Evolutionary conservation across 1,140 invertebrate genomes (phyloP).

Genomic region (Papilio helenus): DNA sequence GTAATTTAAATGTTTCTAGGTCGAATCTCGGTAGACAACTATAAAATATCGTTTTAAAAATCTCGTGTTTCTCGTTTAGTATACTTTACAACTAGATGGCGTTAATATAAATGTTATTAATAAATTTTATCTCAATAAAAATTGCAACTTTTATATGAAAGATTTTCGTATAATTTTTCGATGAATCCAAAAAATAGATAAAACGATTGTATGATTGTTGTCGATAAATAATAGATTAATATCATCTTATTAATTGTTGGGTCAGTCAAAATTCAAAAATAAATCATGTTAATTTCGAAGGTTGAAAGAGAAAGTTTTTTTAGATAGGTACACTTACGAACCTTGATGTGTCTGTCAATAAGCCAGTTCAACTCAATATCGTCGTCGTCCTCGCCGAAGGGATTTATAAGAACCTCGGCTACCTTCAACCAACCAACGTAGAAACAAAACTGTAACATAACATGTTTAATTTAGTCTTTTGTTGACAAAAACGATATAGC

Average conservation of each 20-base stretch:
- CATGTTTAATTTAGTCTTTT: background rate
- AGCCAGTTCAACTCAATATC: constrained; percentile 96
- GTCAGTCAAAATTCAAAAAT: background rate
- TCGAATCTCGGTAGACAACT: no score
- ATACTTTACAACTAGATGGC: background rate
- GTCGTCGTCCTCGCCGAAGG: constrained; percentile 97
- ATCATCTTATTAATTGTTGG: background rate
- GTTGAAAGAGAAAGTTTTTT: constrained; percentile 34
- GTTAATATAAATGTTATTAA: background rate
- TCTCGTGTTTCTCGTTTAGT: no score
- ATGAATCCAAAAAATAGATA: no score
- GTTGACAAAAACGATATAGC: background rate
- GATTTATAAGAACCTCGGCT: constrained; percentile 95
- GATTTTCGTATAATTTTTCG: no score
- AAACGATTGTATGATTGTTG: no score
- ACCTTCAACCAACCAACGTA: constrained; percentile 99
- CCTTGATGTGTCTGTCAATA: constrained; percentile 94
- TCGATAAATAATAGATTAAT: background rate
- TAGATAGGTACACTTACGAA: constrained; percentile 66
- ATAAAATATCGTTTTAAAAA: no score
- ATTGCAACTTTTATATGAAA: no score
- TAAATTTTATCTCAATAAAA: no score
- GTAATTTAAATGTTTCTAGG: no score
- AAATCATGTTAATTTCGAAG: background rate
- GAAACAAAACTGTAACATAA: constrained; percentile 93